Base-by-base conservation (phyloP, 1,140 invertebrate genomes). In the Philotrypesis tridentata region DNA sequence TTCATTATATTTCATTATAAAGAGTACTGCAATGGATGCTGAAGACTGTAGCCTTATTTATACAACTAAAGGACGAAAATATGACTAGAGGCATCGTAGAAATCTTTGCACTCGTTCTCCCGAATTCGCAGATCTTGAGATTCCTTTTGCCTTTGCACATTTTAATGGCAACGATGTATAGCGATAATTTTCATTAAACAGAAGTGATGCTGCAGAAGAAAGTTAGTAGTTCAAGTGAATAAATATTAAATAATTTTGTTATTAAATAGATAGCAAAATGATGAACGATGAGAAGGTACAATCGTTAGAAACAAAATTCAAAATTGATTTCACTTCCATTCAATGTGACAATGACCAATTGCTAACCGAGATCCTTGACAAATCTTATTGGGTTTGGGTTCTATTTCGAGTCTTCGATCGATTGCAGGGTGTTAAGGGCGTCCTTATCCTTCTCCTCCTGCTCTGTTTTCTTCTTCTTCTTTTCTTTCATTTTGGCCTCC, bases 401-500 rank as follows among this genome's bases (percentile, higher is more conserved):
- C 73, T 81, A 78, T 68, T 79, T 79, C 37, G 82, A 80, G 31
- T 85, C 81, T 17, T 86, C 80, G 25, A 76, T 40, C 0, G 81
- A 79, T 83, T 88, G 85, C 12, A 85, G 43, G 29, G 90, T 90
- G 70, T 87, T 82, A 37, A 89, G 88, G 5, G 76, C 65, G 33
- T 91, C 90, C 55, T 83, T 87, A 12, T 85, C 86, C 23, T 90
- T 90, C 25, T 87, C 87, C 75, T 90, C 87, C n/a, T 87, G 84
- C 29, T 91, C 87, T 21, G 88, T 85, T 37, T 91, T 90, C 68
- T 92, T 91, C n/a, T 90, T 65, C 77, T 91, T 91, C 67, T 92
- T 91, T 29, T 90, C 90, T 67, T 89, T 91, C 60, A 95, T 93
- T 88, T 96, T 96, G 72, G 95, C 94, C 89, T 97, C 96, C 94